Conservation (phyloP, 2,797 vertebrate genomes). For the Miichthys miiuy region DNA sequence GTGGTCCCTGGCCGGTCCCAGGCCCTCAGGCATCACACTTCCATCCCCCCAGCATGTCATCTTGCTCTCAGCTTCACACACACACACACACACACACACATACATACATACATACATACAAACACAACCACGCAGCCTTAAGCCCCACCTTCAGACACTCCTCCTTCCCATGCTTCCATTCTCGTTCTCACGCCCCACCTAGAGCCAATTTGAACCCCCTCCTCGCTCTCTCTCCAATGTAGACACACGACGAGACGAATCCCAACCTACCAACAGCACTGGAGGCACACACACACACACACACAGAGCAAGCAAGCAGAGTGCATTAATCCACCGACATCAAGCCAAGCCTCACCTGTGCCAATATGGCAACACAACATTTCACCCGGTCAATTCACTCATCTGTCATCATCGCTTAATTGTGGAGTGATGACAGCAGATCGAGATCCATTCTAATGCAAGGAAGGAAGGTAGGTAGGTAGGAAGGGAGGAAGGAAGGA, state of each 20-base stretch:
- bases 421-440: conserved; percentile 36
- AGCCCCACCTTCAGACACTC: conserved; percentile 61
- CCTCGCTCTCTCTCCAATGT: conserved; percentile 4
- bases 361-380: conserved; percentile 43
- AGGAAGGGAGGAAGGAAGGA: conserved; percentile 12
- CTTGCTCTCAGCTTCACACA: conserved; percentile 56
- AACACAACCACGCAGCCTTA: conserved; percentile 48
- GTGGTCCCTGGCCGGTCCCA: conserved; percentile 74
- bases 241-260: neutral
- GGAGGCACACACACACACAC: conserved; percentile 3
- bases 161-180: conserved; percentile 32
- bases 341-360: conserved; percentile 57
- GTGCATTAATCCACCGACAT: conserved; percentile 28
- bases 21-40: conserved; percentile 70
- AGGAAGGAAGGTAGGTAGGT: too few species aligned
- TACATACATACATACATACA: conserved; percentile 32
- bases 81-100: conserved; percentile 28
- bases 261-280: conserved; percentile 1
- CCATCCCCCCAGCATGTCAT: conserved; percentile 72
- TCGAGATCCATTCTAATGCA: conserved; percentile 20
- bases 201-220: conserved; percentile 37
- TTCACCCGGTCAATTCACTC: conserved; percentile 36
- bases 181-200: conserved; percentile 58
- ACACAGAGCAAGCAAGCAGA: neutral
- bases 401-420: conserved; percentile 50